phyloP scores from a whole-genome alignment of 1,140 invertebrate genomes.

The Trichomalopsis sarcophagae region DNA sequence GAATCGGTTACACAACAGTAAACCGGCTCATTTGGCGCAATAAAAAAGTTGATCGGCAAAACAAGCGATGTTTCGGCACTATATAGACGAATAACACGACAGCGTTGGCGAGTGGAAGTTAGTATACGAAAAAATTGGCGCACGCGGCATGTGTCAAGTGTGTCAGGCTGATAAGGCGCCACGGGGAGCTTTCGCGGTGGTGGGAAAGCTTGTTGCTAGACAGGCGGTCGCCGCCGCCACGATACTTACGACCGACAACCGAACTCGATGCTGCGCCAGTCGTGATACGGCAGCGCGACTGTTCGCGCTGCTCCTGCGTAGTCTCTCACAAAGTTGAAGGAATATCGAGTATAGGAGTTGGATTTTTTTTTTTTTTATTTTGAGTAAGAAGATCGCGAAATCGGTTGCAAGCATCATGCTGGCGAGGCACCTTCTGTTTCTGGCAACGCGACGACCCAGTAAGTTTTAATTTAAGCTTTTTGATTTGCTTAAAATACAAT shows the following conservation, averaged over 20 bases:
- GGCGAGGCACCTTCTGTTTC: constrained; percentile 70
- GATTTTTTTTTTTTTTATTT: background rate
- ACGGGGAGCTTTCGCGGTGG: constrained; percentile 34
- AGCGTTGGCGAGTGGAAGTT: background rate
- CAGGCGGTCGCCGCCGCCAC: constrained; percentile 67
- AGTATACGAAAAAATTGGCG: constrained; percentile 12
- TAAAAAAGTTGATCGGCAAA: background rate
- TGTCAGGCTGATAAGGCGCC: constrained; percentile 30
- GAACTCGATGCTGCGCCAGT: constrained; percentile 21
- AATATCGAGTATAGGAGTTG: background rate
- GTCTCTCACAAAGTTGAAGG: background rate
- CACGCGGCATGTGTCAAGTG: constrained; percentile 26
- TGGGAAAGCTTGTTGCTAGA: constrained; percentile 65
- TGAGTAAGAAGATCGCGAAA: background rate
- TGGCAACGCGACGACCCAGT: constrained; percentile 69
- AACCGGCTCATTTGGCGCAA: background rate
- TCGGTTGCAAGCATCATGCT: constrained; percentile 59
- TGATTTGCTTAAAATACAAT: background rate
- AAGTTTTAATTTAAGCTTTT: constrained; percentile 58
- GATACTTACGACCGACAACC: constrained; percentile 25
- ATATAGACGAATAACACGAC: too few species aligned
- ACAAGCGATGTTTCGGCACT: background rate
- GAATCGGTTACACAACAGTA: background rate
- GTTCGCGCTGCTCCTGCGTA: background rate
- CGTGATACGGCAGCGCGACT: background rate